Conservation (phyloP, 2,113 vertebrate species). For the Ondatra zibethicus region DNA sequence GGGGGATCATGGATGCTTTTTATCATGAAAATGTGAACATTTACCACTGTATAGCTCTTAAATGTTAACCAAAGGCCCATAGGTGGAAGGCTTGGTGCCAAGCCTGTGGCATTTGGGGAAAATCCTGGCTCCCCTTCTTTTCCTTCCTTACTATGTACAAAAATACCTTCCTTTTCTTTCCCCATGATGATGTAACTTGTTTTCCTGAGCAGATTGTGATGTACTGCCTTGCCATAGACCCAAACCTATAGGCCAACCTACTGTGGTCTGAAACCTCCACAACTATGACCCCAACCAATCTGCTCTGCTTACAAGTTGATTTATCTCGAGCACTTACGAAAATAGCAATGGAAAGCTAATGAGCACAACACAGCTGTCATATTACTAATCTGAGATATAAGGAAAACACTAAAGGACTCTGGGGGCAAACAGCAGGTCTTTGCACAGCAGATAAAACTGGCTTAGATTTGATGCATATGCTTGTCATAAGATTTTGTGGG, state of each 20-base stretch:
- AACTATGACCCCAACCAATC: not conserved
- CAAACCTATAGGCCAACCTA: not conserved
- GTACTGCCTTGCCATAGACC: not conserved
- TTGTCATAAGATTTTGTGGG: not conserved
- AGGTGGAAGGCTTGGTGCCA: not conserved
- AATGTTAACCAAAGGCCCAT: not conserved
- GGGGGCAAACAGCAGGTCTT: not conserved
- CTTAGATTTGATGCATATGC: not conserved
- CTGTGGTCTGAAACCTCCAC: not conserved
- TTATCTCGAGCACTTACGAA: too few relatives aligned
- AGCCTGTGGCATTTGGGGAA: not conserved
- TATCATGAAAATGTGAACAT: not conserved
- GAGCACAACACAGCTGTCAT: not conserved
- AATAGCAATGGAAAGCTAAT: not conserved
- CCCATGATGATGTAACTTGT: rapidly evolving
- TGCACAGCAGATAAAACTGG: not conserved
- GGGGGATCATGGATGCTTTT: not conserved
- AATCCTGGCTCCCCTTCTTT: not conserved
- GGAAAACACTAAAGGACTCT: not conserved
- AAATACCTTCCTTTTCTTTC: not conserved
- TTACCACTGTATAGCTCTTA: not conserved
- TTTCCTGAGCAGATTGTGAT: not conserved
- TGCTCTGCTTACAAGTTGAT: not conserved
- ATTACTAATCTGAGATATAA: not conserved
- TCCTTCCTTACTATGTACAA: not conserved